Base-by-base conservation (phyloP, 2,113 vertebrate genomes). In the Erythrocercus mccallii region DNA sequence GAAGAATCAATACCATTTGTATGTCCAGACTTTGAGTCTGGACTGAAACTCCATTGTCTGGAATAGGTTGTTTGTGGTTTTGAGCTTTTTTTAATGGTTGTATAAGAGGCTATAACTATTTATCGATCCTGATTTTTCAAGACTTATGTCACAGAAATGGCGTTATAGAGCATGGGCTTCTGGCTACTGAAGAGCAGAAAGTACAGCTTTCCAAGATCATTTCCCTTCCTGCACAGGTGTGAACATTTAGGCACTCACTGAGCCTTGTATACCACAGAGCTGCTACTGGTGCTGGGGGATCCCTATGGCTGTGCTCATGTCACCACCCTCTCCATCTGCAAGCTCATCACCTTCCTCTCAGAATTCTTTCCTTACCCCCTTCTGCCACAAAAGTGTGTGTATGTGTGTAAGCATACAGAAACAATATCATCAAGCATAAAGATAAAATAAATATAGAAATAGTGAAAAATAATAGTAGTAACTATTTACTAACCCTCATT, bases 281-380 rank as follows among this genome's bases (percentile, higher is more conserved):
- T 38, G 35, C 24, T 8, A 19, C 28, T 48, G 27, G 4, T 42
- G 21, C 27, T 51, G 38, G 66, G 30, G 19, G 10, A 54, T 47
- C 22, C 20, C 51, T 22, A 1, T 4, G 5, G 12, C 30, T 5
- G 0, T 35, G 14, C 16, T 91, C 6, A 6, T 1, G 2, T 23
- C n/a, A 58, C 5, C 3, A 3, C 23, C 10, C 3, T 28, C 31
- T 56, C 2, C 1, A 71, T 14, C 21, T 64, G 56, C 51, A 72
- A 65, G 15, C 10, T 77, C 24, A 61, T 12, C 24, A 35, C 11
- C 31, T 86, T 86, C 47, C 16, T 58, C n/a, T 81, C 13, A 40
- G 58, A 77, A 65, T 1, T 48, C 15, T 68, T 60, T 20, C 15
- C 17, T 60, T 56, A 61, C 2, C 11, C 7, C 0, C 6, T 74